Base-by-base conservation (phyloP, 1,140 invertebrate genomes). In the Ceratina calcarata region DNA sequence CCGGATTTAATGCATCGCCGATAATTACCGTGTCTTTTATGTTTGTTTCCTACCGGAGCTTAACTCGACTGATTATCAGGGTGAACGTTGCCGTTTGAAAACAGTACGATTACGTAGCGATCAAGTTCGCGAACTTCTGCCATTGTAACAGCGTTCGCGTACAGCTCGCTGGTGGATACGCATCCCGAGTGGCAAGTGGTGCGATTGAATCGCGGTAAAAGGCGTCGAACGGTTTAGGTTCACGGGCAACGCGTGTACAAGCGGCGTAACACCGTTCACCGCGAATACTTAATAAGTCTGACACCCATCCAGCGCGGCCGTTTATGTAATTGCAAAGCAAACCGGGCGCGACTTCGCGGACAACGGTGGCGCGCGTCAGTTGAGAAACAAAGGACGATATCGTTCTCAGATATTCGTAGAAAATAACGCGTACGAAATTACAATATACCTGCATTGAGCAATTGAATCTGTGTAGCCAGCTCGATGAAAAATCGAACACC, bases 301-400 rank as follows among this genome's bases (percentile, higher is more conserved):
- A 83, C 74, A 68, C 49, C 70, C 61, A 55, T 78, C 64, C 62
- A 57, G 24, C 74, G 15, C 16, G 69, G 55, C 55, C 51, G 65
- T 86, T 86, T 86, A 86, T 81, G 84, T 83, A 86, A 86, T 62
- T 60, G 60, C 64, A 83, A 85, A 80, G 70, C 79, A 22, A 57
- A n/a, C 24, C 45, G 20, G 27, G 6, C 20, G n/a, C 13, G 16
- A 37, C 55, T 15, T 10, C 27, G 8, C 16, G 13, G 55, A n/a
- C 18, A n/a, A 12, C 13, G 16, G 32, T 0, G 15, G 57, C 55
- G 22, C 51, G 15, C 13, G 20, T 58, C 78, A 57, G 37, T 77
- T 77, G 80, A 18, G 62, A 82, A 86, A 77, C 80, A 76, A 86
- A 72, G 58, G 57, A 82, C 66, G 61, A 64, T 53, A 85, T 82